A percentile compares a stretch with the other conserved stretches of the same genome.
These are phyloP conservation scores for Dynastes grantii DNA, from an alignment of 2,888 invertebrate genomes.

Conservation along the genomic window DNA sequence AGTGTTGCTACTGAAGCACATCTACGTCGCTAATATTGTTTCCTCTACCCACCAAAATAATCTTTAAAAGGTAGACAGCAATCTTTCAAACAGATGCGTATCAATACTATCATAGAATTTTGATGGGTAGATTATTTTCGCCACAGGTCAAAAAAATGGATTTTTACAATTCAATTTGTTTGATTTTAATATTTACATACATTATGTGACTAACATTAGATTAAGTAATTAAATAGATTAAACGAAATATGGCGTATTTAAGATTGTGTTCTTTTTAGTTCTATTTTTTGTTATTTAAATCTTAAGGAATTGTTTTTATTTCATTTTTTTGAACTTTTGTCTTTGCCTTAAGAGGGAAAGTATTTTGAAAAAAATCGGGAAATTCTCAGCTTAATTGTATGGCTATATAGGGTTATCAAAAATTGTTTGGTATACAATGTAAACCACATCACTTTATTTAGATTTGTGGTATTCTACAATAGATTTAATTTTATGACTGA, in stretches of 20 bases:
- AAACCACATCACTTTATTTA: too few species aligned
- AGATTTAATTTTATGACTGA: too few species aligned
- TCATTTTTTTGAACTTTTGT: background rate
- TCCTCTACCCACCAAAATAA: constrained; percentile 62
- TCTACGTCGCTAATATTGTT: constrained; percentile 67
- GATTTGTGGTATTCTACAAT: too few species aligned
- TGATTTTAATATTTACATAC: constrained; percentile 53
- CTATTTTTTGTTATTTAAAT: background rate
- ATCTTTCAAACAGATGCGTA: background rate
- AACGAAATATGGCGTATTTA: constrained; percentile 51
- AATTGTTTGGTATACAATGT: too few species aligned
- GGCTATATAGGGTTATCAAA: too few species aligned
- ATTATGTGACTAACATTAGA: constrained; percentile 69
- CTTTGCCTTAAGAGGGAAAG: too few species aligned
- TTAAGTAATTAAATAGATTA: constrained; percentile 61
- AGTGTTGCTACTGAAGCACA: constrained; percentile 71
- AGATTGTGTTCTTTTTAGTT: constrained; percentile 43
- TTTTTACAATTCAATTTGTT: constrained; percentile 55
- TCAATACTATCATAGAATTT: constrained; percentile 51
- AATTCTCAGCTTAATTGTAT: too few species aligned
- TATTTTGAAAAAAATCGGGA: too few species aligned
- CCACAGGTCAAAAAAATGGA: constrained; percentile 66
- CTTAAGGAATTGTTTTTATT: background rate
- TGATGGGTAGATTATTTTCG: constrained; percentile 64
- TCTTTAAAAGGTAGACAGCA: background rate